Evolutionary conservation across 2,113 vertebrate genomes (phyloP).

Genomic region (Neoarius graeffei): DNA sequence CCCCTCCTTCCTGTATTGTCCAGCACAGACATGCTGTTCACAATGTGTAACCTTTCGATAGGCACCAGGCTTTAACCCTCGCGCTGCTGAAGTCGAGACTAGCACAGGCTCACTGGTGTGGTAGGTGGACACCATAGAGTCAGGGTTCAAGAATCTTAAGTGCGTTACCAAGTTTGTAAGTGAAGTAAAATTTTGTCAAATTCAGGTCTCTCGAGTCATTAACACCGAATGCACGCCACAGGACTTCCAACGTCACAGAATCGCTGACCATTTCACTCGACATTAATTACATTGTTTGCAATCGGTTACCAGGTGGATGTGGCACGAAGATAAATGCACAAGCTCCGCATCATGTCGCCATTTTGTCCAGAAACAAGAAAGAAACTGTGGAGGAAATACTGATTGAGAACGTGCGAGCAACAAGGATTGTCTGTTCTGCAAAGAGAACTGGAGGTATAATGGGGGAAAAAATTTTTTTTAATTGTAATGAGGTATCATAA

Average conservation of each 20-base stretch:
- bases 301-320: not conserved
- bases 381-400: not conserved
- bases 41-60: constrained; percentile 84
- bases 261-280: not conserved
- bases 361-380: not conserved
- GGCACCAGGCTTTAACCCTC: constrained; percentile 69
- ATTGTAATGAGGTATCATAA: too few relatives aligned
- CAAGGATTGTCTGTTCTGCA: too few relatives aligned
- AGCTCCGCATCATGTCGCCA: not conserved
- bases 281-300: not conserved
- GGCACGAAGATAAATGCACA: too few relatives aligned
- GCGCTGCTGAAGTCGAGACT: constrained; percentile 47
- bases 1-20: constrained; percentile 74
- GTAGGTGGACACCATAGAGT: not conserved
- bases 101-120: not conserved
- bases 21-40: constrained; percentile 74
- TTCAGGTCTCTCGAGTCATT: not conserved
- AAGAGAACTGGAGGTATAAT: too few relatives aligned
- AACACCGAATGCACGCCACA: not conserved
- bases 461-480: too few relatives aligned
- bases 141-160: not conserved
- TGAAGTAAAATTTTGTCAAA: not conserved
- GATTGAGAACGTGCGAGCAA: not conserved
- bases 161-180: not conserved
- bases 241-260: not conserved